Base-by-base conservation (phyloP, 2,113 vertebrate genomes). In the Chascanopsetta lugubris region DNA sequence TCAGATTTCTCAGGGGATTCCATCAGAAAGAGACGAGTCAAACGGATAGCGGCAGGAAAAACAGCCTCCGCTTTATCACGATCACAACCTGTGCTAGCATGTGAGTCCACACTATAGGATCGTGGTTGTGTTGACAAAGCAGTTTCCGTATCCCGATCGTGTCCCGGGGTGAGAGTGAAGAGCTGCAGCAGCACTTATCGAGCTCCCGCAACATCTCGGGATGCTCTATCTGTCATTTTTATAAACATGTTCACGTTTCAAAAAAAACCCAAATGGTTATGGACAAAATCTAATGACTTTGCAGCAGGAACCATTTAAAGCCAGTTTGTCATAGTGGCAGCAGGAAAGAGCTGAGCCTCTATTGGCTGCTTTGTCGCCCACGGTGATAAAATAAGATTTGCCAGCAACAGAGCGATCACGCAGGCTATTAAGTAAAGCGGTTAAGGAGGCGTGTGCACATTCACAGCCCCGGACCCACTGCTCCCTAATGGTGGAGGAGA, bases 311-410 rank as follows among this genome's bases (percentile, higher is more conserved):
- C 74, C 70, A 76, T 85, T 84, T 79, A 76, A 74, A 73, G 25
- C 64, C 7, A 74, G 59, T 87, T 81, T 87, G 69, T 85, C 78
- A 82, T 61, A 63, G 61, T 69, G 8, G 38, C 45, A 68, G 69
- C 62, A 78, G 61, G 76, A 72, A 60, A 65, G 63, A 74, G 70
- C 55, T 73, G 55, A 74, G 75, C 29, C 61, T 77, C 69, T 54
- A 59, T 54, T 61, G 69, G 70, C 72, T 75, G 80, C 87, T 87
- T 86, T 86, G 78, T 85, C 69, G 72, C 75, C 32, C 26, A 58
- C 61, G 50, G 86, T 85, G 73, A 88, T 85, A 79, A 72, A 82
- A 88, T 83, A 71, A 75, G 83, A 88, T 85, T 84, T 85, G 65
- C 75, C 56, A 32, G 77, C 84, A 81, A 69, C 67, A 53, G 42